Conservation (phyloP, 1,140 invertebrate species). For the Nymphalis io region DNA sequence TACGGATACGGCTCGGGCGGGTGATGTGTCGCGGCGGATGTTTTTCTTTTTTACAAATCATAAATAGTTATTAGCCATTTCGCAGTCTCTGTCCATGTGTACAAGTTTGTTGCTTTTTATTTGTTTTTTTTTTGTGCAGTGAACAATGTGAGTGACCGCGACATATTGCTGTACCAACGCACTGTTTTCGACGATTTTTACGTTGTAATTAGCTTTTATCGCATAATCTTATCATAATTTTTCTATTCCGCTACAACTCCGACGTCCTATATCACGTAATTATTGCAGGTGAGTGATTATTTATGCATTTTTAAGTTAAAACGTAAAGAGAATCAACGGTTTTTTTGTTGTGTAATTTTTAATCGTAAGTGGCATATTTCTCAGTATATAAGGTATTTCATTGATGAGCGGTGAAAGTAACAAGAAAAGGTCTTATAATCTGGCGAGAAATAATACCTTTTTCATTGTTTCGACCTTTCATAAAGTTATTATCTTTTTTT, state of each 20-base stretch:
- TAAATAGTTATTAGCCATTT: conserved; percentile 4
- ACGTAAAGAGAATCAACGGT: conserved; percentile 26
- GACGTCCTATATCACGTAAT: conserved; percentile 42
- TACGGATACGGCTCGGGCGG: conserved; percentile 31
- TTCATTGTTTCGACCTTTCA: conserved; percentile 30
- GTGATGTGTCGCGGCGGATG: conserved; percentile 28
- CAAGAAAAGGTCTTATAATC: conserved; percentile 15
- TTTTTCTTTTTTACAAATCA: conserved; percentile 16
- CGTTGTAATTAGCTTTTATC: conserved; percentile 48
- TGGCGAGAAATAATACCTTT: conserved; percentile 8
- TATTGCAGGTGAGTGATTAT: conserved; percentile 48
- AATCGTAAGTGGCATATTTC: background rate
- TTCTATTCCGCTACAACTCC: conserved; percentile 46
- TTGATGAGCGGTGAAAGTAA: conserved; percentile 36
- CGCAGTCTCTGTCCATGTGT: conserved; percentile 20
- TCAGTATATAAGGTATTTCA: conserved; percentile 2
- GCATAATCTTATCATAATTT: conserved; percentile 50
- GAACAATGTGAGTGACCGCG: conserved; percentile 39
- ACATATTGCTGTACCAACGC: conserved; percentile 41
- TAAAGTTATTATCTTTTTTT: conserved; percentile 15
- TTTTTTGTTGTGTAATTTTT: conserved; percentile 21
- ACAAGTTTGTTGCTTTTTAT: conserved; percentile 20
- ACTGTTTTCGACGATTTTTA: conserved; percentile 40
- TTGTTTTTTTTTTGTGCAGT: conserved; percentile 32
- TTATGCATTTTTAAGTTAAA: conserved; percentile 35